Evolutionary conservation across 2,797 vertebrate species (phyloP).

Genomic region (Malurus leucopterus): DNA sequence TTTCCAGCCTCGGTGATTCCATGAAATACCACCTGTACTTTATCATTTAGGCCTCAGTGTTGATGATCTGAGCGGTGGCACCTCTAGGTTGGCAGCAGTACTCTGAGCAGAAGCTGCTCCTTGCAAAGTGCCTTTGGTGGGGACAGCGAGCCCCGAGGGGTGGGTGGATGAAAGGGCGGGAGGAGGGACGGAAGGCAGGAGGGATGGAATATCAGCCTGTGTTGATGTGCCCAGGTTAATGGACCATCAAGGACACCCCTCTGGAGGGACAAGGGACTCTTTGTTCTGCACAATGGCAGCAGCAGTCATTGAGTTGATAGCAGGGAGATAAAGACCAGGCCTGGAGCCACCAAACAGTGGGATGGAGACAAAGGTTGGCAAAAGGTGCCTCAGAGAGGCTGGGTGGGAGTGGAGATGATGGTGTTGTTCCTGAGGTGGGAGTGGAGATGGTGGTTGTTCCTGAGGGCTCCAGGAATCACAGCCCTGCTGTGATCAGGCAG

Average conservation of each 20-base stretch:
- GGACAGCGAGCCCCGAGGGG: rapidly evolving
- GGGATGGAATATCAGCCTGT: background rate
- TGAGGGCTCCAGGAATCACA: rapidly evolving
- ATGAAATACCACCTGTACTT: background rate
- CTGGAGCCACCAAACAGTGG: rapidly evolving
- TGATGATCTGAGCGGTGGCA: background rate
- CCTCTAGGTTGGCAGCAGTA: background rate
- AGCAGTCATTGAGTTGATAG: rapidly evolving
- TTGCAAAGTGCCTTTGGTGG: background rate
- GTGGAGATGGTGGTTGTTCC: background rate
- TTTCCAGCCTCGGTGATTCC: rapidly evolving
- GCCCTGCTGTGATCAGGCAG: background rate
- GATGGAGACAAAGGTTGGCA: background rate
- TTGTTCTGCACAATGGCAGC: background rate
- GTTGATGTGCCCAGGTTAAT: background rate
- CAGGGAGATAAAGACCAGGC: background rate
- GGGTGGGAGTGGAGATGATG: background rate
- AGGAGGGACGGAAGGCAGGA: background rate
- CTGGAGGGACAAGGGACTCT: background rate
- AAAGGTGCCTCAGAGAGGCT: background rate
- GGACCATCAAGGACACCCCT: background rate
- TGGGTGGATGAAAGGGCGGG: background rate
- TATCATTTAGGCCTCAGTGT: rapidly evolving
- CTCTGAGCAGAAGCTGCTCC: background rate
- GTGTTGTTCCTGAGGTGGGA: background rate